These are phyloP conservation scores for Biston betularia DNA, from an alignment of 2,888 invertebrate species.

Conservation along the genomic window DNA sequence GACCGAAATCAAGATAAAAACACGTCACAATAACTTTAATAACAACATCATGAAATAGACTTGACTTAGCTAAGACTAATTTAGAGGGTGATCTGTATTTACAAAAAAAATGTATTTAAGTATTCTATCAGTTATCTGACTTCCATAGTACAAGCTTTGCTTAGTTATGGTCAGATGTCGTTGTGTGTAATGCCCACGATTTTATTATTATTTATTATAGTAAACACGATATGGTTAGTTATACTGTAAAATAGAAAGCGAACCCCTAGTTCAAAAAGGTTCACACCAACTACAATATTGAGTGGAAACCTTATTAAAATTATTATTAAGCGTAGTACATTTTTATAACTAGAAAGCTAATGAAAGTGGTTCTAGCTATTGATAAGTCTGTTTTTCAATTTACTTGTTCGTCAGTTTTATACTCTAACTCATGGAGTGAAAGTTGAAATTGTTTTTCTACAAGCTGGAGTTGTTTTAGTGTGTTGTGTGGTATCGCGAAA, in stretches of 20 bases:
- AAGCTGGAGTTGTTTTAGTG: conserved; percentile 4
- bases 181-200: too few relatives aligned
- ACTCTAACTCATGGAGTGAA: conserved; percentile 34
- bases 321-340: conserved; percentile 30
- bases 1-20: neutral
- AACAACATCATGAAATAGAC: too few relatives aligned
- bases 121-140: too few relatives aligned
- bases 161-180: too few relatives aligned
- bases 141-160: too few relatives aligned
- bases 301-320: conserved; percentile 10
- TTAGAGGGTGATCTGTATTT: too few relatives aligned
- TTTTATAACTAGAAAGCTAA: conserved; percentile 47
- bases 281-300: conserved; percentile 15
- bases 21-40: too few relatives aligned
- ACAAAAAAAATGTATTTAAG: too few relatives aligned
- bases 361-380: conserved; percentile 38
- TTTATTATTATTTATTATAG: too few relatives aligned
- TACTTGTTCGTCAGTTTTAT: conserved; percentile 22
- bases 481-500: conserved; percentile 23
- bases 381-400: conserved; percentile 22
- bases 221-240: too few relatives aligned
- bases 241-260: conserved; percentile 21
- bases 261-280: conserved; percentile 14
- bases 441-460: conserved; percentile 40
- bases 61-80: too few relatives aligned